These are phyloP conservation scores for Drosophila nigromelanica DNA, from an alignment of 1,140 invertebrate species.

Conservation along the genomic window DNA sequence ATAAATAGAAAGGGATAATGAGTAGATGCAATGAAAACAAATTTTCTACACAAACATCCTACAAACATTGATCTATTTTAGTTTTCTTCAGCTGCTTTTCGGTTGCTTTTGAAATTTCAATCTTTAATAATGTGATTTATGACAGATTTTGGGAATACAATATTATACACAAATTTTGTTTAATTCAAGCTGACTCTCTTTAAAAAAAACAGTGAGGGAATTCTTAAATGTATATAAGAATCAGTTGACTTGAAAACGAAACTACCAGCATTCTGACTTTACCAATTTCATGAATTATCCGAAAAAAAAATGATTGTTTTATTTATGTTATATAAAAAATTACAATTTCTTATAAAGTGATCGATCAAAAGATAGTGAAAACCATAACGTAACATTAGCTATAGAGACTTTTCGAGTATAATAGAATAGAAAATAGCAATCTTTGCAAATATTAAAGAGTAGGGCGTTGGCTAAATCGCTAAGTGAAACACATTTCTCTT, in stretches of 20 bases:
- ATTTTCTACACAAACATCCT: background rate
- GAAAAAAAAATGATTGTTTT: background rate
- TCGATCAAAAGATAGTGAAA: slow-evolving; percentile 76
- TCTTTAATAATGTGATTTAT: no score
- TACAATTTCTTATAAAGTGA: slow-evolving; percentile 64
- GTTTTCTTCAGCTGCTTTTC: slow-evolving; percentile 3
- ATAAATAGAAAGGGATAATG: slow-evolving; percentile 46
- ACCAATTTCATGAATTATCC: background rate
- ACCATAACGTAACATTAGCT: slow-evolving; percentile 71
- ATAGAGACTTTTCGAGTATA: slow-evolving; percentile 64
- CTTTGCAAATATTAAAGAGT: slow-evolving; percentile 33
- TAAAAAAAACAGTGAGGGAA: background rate
- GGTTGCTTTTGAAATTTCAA: background rate
- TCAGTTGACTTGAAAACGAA: background rate
- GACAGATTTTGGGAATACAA: background rate
- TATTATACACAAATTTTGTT: background rate
- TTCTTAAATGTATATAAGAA: background rate
- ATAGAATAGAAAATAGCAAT: slow-evolving; percentile 37
- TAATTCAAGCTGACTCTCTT: background rate
- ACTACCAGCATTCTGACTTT: background rate
- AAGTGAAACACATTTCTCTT: slow-evolving; percentile 41
- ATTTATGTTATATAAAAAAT: slow-evolving; percentile 27
- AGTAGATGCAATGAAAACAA: background rate
- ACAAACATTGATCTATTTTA: background rate
- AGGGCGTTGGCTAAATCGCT: slow-evolving; percentile 31